Evolutionary conservation across 2,888 invertebrate species (phyloP).

Genomic region (Drosophila nr. perissopoda): DNA sequence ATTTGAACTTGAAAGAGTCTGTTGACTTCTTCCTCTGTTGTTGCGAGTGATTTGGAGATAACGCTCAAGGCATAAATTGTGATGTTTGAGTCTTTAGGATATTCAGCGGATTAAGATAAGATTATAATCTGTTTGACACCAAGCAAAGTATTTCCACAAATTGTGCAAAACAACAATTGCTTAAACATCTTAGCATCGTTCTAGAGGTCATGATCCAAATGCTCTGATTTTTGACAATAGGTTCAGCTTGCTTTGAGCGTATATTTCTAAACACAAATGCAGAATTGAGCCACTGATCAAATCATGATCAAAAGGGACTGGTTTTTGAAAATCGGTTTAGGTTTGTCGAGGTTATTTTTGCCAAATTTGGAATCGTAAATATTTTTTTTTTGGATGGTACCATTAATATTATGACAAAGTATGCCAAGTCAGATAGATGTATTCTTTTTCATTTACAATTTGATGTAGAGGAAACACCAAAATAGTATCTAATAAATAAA

Average conservation of each 20-base stretch:
- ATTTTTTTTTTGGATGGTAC: not conserved
- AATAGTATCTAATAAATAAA: not conserved
- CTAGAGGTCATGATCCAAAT: not conserved
- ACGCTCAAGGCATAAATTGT: constrained; percentile 7
- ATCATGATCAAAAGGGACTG: not conserved
- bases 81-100: constrained; percentile 1
- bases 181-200: not conserved
- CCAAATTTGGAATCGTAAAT: not conserved
- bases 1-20: constrained; percentile 72
- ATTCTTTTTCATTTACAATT: not conserved
- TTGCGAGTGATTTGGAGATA: constrained; percentile 5
- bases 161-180: not conserved
- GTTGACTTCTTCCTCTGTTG: constrained; percentile 52
- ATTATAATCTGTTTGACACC: not conserved
- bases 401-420: not conserved
- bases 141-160: not conserved
- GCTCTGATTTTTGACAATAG: not conserved
- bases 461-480: not conserved
- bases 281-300: not conserved
- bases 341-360: not conserved
- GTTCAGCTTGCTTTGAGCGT: not conserved
- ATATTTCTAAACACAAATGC: not conserved
- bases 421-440: not conserved
- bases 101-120: not conserved
- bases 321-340: not conserved